These are phyloP conservation scores for Sinentomon sp. DNA, from an alignment of 2,888 invertebrate species.

Conservation along the genomic window DNA sequence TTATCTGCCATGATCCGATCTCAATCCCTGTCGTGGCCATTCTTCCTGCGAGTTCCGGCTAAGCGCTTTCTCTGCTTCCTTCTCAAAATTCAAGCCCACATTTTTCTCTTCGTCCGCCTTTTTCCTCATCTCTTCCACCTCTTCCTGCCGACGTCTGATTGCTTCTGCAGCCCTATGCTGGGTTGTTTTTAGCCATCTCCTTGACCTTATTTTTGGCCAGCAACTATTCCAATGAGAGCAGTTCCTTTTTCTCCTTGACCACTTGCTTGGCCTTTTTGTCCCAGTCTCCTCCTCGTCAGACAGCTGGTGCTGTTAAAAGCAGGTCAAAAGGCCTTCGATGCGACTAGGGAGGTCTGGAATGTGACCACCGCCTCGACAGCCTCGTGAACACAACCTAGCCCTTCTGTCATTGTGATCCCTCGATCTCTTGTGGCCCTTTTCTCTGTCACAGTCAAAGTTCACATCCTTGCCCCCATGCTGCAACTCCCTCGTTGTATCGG, in stretches of 20 bases:
- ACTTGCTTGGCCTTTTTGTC: conserved; percentile 15
- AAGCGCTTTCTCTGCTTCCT: conserved; percentile 16
- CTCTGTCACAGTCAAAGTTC: too few relatives aligned
- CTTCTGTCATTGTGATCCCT: too few relatives aligned
- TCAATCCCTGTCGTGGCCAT: conserved; percentile 13
- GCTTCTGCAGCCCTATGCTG: conserved; percentile 75
- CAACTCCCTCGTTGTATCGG: too few relatives aligned
- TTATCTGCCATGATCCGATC: too few relatives aligned
- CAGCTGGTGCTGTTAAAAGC: neutral
- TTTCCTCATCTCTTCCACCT: conserved; percentile 52
- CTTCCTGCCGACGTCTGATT: conserved; percentile 57
- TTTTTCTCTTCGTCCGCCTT: conserved; percentile 37
- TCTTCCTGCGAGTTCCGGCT: conserved; percentile 13
- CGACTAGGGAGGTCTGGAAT: neutral
- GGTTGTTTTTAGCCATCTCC: conserved; percentile 72
- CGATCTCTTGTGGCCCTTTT: too few relatives aligned
- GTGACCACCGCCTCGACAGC: too few relatives aligned
- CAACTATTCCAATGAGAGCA: conserved; percentile 81
- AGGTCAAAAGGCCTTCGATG: neutral
- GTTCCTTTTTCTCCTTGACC: conserved; percentile 34
- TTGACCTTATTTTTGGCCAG: conserved; percentile 86
- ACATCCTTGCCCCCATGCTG: too few relatives aligned
- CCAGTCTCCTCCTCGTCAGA: conserved; percentile 23
- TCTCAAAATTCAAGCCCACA: conserved; percentile 27
- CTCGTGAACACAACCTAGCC: too few relatives aligned